Conservation (phyloP, 2,797 vertebrate genomes). For the Neosilurus hyrtlii region DNA sequence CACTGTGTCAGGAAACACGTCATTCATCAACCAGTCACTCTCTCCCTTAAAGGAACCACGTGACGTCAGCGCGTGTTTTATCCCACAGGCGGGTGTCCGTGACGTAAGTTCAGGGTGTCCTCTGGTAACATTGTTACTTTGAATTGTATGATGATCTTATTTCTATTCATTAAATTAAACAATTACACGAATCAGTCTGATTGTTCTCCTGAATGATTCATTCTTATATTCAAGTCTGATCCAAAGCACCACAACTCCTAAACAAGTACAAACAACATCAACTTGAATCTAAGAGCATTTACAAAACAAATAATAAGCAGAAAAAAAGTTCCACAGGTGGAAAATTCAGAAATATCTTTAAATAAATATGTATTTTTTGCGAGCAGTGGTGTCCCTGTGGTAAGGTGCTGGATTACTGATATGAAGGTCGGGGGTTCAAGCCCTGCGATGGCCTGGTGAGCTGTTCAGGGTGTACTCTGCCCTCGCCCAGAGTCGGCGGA, state of each 20-base stretch:
- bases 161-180: no score
- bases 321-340: background rate
- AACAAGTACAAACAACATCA: background rate
- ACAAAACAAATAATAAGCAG: background rate
- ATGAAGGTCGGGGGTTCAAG: no score
- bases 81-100: no score
- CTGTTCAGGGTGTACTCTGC: no score
- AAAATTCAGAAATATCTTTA: no score
- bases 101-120: background rate
- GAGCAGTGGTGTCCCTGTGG: no score
- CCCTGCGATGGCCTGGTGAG: no score
- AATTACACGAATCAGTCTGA: background rate
- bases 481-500: no score
- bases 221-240: background rate
- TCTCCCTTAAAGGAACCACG: background rate
- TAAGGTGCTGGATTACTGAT: no score
- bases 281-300: background rate
- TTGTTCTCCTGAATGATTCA: background rate
- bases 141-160: background rate
- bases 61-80: slow-evolving; percentile 2
- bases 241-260: background rate
- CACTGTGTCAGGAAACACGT: background rate
- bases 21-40: slow-evolving; percentile 1
- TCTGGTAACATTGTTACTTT: background rate
- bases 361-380: no score